These are phyloP conservation scores for Erythrocebus patas DNA, from an alignment of 2,113 vertebrate species.

Conservation along the genomic window DNA sequence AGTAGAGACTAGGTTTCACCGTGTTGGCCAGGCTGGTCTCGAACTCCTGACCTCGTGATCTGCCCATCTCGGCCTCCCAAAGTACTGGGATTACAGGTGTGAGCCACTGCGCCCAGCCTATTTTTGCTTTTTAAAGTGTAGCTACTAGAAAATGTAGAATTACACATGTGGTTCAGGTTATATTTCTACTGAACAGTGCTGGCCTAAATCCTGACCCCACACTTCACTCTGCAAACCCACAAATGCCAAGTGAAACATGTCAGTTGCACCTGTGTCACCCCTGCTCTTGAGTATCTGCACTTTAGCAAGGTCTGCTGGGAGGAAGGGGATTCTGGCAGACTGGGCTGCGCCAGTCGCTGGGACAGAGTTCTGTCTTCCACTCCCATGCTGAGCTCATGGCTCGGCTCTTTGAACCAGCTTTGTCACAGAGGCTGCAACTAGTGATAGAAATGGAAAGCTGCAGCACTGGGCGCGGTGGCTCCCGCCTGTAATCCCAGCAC, in stretches of 20 bases:
- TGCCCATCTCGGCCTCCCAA: too few relatives aligned
- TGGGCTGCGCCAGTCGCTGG: not conserved
- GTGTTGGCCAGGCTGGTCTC: too few relatives aligned
- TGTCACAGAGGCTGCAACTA: not conserved
- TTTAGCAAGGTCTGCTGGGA: not conserved
- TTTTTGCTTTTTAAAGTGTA: too few relatives aligned
- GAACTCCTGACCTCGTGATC: too few relatives aligned
- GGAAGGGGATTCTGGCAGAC: not conserved
- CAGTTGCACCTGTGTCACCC: not conserved
- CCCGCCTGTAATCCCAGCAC: too few relatives aligned
- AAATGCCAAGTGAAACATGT: not conserved
- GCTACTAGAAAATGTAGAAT: not conserved
- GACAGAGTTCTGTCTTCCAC: not conserved
- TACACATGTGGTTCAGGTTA: not conserved
- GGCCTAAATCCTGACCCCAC: not conserved
- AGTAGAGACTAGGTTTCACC: too few relatives aligned
- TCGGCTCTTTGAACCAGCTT: not conserved
- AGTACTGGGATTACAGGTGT: too few relatives aligned
- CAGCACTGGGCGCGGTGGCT: too few relatives aligned
- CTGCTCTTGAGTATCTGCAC: not conserved
- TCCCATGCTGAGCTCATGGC: not conserved
- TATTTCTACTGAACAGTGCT: not conserved
- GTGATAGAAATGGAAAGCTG: not conserved
- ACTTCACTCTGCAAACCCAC: not conserved
- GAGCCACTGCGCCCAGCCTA: too few relatives aligned